Evolutionary conservation across 2,888 invertebrate genomes (phyloP), one percentile per base, ranked within the genome.

Genomic region (Drosophila neonasuta): DNA sequence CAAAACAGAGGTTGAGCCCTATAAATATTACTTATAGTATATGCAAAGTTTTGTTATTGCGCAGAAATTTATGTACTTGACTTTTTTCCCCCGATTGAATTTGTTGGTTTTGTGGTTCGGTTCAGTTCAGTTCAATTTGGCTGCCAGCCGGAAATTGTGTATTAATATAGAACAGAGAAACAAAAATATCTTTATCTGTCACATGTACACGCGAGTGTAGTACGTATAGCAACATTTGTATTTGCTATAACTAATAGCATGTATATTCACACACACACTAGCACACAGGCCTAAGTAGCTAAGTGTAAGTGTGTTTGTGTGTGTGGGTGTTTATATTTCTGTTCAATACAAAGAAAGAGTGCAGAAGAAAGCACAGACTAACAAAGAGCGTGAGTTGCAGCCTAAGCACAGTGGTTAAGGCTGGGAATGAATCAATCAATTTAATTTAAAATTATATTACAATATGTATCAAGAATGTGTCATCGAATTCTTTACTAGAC

Each of bases 121-220:
- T 9, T 48, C 34, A 24, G 54, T 39, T 56, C 20, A 0, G 20
- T 20, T 20, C 20, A 20, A 20, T 20, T 41, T 45, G 64, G 39
- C 68, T 56, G 59, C 41, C 63, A 68, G 69, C 79, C 72, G 86
- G 77, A 80, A 80, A 79, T 79, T 68, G 86, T 79, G 68, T 85
- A 79, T 85, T 81, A 82, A 72, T 79, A 70, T 82, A 80, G 72
- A 79, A 68, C 61, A 54, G 44, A 70, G 45, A 55, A 54, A 63
- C 44, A 68, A 51, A 74, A 68, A 77, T 74, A 77, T 73, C 50
- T 77, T 72, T 77, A 74, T 74, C 77, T 74, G 77, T 67, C 67
- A 67, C 76, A 72, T 68, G 66, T 69, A 77, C 59, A 54, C 15
- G 29, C 30, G 44, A 57, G 64, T 64, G 64, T 64, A 41, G 55